These are phyloP conservation scores for Quadroppia sp. DNA, from an alignment of 2,888 invertebrate species.

Conservation along the genomic window DNA sequence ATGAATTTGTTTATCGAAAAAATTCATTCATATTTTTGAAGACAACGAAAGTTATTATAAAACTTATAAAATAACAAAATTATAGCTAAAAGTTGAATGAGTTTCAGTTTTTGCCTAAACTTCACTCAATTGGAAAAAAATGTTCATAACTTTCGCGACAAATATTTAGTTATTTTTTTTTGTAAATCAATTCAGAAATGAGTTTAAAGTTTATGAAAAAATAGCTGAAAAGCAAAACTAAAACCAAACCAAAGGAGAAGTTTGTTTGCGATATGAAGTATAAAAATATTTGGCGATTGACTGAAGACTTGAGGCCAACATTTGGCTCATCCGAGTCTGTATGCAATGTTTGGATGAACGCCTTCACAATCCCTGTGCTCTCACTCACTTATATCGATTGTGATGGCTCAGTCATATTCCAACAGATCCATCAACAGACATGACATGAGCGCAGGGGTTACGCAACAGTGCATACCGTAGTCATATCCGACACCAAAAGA, in stretches of 20 bases:
- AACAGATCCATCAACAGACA: conserved; percentile 16
- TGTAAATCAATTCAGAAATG: no score
- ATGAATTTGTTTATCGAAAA: no score
- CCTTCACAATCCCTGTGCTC: conserved; percentile 14
- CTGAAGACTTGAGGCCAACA: conserved; percentile 13
- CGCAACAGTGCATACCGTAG: neutral
- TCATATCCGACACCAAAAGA: conserved; percentile 5
- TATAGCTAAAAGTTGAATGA: neutral
- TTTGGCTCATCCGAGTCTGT: neutral
- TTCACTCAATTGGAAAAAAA: neutral
- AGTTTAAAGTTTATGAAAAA: neutral
- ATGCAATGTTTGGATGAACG: conserved; percentile 3
- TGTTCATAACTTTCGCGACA: neutral
- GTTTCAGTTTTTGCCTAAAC: neutral
- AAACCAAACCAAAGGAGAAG: neutral
- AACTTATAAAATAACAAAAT: no score
- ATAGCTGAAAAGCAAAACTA: conserved; percentile 5
- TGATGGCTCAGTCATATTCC: neutral
- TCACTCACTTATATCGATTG: neutral
- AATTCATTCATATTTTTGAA: no score
- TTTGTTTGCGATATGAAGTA: neutral
- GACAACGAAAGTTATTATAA: no score
- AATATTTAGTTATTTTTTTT: no score
- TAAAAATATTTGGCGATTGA: neutral
- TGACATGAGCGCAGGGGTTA: conserved; percentile 33